Base-by-base conservation (phyloP, 2,888 invertebrate species). In the Lymantria monacha region DNA sequence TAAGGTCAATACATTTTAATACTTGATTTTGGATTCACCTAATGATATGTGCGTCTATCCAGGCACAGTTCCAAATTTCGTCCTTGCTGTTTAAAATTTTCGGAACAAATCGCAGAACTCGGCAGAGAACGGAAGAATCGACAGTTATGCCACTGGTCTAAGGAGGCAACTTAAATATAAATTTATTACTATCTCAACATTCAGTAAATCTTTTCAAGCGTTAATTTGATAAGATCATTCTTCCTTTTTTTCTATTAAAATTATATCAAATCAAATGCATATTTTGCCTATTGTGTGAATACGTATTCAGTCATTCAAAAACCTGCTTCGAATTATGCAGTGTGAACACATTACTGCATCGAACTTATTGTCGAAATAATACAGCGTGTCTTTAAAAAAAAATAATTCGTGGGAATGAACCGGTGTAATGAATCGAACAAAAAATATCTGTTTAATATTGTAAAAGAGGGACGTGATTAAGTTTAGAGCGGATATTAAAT, bases 291-390 rank as follows among this genome's bases (percentile, higher is more conserved):
- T 82, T 82, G 76, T 77, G 63, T 59, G 60, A 63, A 59, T 67
- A 63, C 66, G 72, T 65, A 75, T 74, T 67, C 59, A 57, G 63
- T 71, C 75, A 78, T 79, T 76, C 75, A 76, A 78, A 79, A 80
- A 74, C 59, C 59, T 61, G 59, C 55, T 66, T 72, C 77, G 80
- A 84, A 85, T 90, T 88, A 88, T 88, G 83, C 90, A 79, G 86
- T 88, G 91, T 91, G 90, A 91, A 90, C 87, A 69, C 85, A 85
- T 91, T 87, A 85, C 79, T 77, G 75, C 71, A 79, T 81, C 74
- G 78, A 79, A 79, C 72, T 86, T 84, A 87, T 89, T 85, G 83
- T 81, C 62, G 74, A 81, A 80, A 80, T 79, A 80, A 76, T 75
- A 72, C 79, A 79, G 67, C 59, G 65, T 56, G 74, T 65, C 63